Evolutionary conservation across 2,888 invertebrate genomes (phyloP), one percentile per base, ranked within the genome.

Genomic region (Diaperis boleti): DNA sequence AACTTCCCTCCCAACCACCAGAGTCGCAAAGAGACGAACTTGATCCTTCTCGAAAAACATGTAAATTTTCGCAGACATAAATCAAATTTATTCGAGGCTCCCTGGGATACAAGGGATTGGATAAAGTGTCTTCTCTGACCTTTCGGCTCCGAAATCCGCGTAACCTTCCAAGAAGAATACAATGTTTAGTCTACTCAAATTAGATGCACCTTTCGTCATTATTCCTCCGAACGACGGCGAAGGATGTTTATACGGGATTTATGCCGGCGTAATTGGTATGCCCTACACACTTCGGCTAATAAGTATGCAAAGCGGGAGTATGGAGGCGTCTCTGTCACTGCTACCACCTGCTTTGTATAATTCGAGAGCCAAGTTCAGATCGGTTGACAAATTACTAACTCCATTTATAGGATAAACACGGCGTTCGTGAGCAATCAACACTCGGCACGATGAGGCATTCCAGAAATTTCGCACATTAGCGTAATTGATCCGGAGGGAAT

Each of bases 341-440:
- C 56, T 33, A 14, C 11, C 63, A 63, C 63, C 63, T 63, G 63
- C 33, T 50, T 56, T 55, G 18, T 63, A 56, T 62, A 39, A 49
- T 60, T 59, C 52, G 44, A 41, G 10, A 41, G 10, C 31, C 7
- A 54, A 39, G 45, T 37, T 59, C 45, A 17, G 39, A 29, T 59
- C 41, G 18, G 14, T 33, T 60, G 59, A 42, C 52, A 18, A 18
- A 57, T 57, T 37, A 57, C 37, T 15, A 42, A 60, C 52, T 60
- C 59, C 50, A 52, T 60, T 60, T 44, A 33, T 31, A 33, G 22
- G 50, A 44, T 52, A 50, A 60, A 60, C 52, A 49, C 17, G 18
- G n/a, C 18, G 42, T 44, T 44, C 56, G 20, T 26, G 15, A 22
- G 54, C 26, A 54, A 14, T 41, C 20, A 29, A 54, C 26, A 39